Evolutionary conservation across 37 sponge, comb jelly and placozoan species (phyloP).

Genomic region (Amphimedon queenslandica): DNA sequence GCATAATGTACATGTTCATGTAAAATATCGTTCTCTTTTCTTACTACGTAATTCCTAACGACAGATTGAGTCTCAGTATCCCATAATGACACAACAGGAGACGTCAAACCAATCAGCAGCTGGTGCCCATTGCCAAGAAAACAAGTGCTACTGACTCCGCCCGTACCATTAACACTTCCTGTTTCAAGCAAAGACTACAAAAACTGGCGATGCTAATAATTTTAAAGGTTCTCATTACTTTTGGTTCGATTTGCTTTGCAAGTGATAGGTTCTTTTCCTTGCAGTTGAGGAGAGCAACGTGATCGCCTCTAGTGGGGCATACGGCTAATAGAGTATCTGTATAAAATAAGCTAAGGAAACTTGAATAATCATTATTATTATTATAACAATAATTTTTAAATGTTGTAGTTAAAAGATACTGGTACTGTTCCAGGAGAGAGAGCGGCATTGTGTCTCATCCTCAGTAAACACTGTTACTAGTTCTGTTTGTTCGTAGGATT

Average conservation of each 20-base stretch:
- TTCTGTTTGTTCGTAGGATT: too few species aligned
- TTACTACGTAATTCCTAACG: background rate
- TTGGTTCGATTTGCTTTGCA: background rate
- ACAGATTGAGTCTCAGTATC: too few species aligned
- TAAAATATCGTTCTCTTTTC: background rate
- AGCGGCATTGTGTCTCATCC: background rate
- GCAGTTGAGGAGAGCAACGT: background rate
- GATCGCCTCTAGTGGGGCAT: background rate
- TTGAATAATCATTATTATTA: background rate
- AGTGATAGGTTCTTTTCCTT: background rate
- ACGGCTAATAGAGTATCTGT: background rate
- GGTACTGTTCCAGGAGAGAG: slow-evolving; percentile 4
- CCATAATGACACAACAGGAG: too few species aligned
- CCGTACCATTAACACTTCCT: slow-evolving; percentile 29
- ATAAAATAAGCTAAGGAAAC: too few species aligned
- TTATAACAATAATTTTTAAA: background rate
- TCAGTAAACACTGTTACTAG: background rate
- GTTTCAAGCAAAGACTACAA: background rate
- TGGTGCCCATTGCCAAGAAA: slow-evolving; percentile 57
- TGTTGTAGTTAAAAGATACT: background rate
- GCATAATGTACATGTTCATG: background rate
- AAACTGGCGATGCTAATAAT: background rate
- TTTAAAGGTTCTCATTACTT: background rate
- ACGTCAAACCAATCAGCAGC: slow-evolving; percentile 38
- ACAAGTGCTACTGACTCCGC: slow-evolving; percentile 46